Percentiles rank a stretch among this genome's conserved stretches.
phyloP scores from a whole-genome alignment of 1,140 invertebrate genomes.

The Calliopsis andreniformis region DNA sequence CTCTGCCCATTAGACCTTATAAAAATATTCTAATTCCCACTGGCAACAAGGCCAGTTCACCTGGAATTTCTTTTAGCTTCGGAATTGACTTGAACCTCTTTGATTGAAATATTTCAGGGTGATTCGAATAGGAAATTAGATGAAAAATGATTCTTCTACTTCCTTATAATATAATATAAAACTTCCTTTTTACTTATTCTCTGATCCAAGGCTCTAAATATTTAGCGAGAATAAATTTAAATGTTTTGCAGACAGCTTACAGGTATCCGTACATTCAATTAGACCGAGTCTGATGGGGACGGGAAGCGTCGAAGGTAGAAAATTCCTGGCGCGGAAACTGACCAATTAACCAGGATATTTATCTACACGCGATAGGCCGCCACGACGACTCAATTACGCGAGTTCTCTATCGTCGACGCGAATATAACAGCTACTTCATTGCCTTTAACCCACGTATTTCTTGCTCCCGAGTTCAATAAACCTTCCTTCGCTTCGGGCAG shows the following conservation, averaged over 20 bases:
- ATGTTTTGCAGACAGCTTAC: neutral
- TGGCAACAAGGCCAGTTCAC: neutral
- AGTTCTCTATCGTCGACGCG: slow-evolving; percentile 10
- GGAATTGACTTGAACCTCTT: neutral
- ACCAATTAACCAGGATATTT: slow-evolving; percentile 36
- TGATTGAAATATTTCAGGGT: neutral
- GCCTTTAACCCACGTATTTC: slow-evolving; percentile 19
- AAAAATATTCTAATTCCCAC: slow-evolving; percentile 53
- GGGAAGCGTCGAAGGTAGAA: slow-evolving; percentile 4
- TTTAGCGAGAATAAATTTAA: neutral
- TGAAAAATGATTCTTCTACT: neutral
- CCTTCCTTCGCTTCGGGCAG: neutral
- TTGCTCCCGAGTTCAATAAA: neutral
- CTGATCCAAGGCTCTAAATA: neutral
- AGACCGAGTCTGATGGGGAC: neutral
- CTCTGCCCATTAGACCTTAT: slow-evolving; percentile 25
- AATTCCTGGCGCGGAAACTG: slow-evolving; percentile 7
- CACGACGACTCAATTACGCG: slow-evolving; percentile 36
- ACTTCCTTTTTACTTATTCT: neutral
- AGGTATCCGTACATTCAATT: neutral
- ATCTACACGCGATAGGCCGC: slow-evolving; percentile 22
- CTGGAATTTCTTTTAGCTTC: neutral
- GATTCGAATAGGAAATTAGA: too few species aligned
- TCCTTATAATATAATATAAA: too few species aligned
- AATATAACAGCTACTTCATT: slow-evolving; percentile 29